Evolutionary conservation across 2,113 vertebrate species (phyloP).

Genomic region (Nothobranchius furzeri): DNA sequence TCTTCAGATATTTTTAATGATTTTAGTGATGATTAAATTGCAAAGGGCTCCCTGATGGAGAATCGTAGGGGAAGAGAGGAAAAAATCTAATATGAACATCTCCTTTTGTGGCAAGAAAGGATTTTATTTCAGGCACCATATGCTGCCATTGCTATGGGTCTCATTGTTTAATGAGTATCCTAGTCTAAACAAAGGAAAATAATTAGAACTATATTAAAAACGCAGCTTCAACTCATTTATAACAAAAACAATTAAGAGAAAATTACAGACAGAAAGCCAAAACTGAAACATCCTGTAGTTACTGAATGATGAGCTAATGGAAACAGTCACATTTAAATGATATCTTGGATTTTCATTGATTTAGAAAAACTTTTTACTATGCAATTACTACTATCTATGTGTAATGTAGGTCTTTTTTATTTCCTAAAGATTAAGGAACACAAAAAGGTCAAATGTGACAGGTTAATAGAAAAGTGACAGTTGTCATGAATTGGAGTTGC

Average conservation of each 20-base stretch:
- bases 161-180: slow-evolving; percentile 70
- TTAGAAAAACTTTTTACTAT: background rate
- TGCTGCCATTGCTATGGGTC: slow-evolving; percentile 62
- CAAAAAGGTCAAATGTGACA: slow-evolving; percentile 42
- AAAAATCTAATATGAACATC: slow-evolving; percentile 82
- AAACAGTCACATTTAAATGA: slow-evolving; percentile 5
- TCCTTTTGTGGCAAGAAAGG: slow-evolving; percentile 78
- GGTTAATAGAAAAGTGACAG: too few species aligned
- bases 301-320: background rate
- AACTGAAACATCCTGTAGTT: background rate
- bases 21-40: slow-evolving; percentile 87
- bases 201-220: slow-evolving; percentile 54
- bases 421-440: slow-evolving; percentile 51
- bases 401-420: background rate
- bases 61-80: slow-evolving; percentile 74
- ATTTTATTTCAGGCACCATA: slow-evolving; percentile 78
- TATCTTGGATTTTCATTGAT: background rate
- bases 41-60: slow-evolving; percentile 82
- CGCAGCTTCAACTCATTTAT: slow-evolving; percentile 27
- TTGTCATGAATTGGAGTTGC: too few species aligned
- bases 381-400: too few species aligned
- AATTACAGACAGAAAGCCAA: background rate
- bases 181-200: slow-evolving; percentile 67
- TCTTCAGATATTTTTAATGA: slow-evolving; percentile 88
- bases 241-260: slow-evolving; percentile 31